These are phyloP conservation scores for Papilio elwesi DNA, from an alignment of 2,888 invertebrate species.

Conservation along the genomic window DNA sequence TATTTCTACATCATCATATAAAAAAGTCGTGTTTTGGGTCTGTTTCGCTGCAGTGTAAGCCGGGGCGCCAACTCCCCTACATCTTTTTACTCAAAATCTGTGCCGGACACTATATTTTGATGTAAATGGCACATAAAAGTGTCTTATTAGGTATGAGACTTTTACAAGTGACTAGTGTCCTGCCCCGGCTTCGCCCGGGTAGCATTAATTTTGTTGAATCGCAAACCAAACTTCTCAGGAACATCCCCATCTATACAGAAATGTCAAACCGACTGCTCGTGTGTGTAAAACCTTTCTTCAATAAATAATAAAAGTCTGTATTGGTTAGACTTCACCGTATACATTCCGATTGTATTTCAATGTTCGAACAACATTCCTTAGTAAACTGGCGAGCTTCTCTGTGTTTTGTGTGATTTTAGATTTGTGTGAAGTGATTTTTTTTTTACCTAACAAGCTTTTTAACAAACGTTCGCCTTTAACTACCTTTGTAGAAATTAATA, in stretches of 20 bases:
- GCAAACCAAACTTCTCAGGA: no score
- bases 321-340: background rate
- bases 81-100: background rate
- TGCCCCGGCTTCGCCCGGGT: no score
- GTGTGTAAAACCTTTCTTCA: background rate
- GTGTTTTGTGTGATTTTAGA: slow-evolving; percentile 59
- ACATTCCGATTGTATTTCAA: slow-evolving; percentile 24
- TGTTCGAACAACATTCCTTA: slow-evolving; percentile 56
- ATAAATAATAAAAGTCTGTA: slow-evolving; percentile 2
- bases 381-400: slow-evolving; percentile 54
- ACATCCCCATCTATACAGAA: no score
- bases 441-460: slow-evolving; percentile 54
- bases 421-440: slow-evolving; percentile 52
- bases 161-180: no score
- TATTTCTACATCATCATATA: no score
- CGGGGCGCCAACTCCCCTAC: no score
- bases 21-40: no score
- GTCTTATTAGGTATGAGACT: no score
- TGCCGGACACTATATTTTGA: background rate
- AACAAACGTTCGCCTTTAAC: slow-evolving; percentile 36
- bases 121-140: no score
- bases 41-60: no score
- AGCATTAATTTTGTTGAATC: no score
- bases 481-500: background rate
- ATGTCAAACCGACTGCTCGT: no score